Base-by-base conservation (phyloP, 2,888 invertebrate genomes). In the Melanostoma mellinum region DNA sequence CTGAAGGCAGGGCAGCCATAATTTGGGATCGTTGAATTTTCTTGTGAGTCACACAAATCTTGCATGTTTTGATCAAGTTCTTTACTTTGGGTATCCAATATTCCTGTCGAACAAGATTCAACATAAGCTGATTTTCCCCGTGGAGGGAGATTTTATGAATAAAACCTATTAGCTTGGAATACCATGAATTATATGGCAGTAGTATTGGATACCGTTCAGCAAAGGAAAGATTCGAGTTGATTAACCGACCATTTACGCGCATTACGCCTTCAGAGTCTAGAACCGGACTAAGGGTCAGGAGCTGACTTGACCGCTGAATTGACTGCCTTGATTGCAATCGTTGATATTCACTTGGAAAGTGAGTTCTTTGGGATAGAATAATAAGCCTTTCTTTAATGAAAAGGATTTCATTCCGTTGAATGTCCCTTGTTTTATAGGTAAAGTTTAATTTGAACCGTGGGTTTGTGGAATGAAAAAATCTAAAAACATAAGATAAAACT, bases 1-100 rank as follows among this genome's bases (percentile, higher is more conserved):
- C 85, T 10, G 67, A 50, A 3, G 79, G 74, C 6, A 85, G 61
- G 0, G 67, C 68, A 5, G 67, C 77, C 80, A 80, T 84, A 4
- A 84, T 53, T 56, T 78, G 78, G 0, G 63, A 33, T 74, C 20
- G 20, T 20, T 20, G 20, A 20, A 20, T 20, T 20, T 20, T 20
- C 20, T 20, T 20, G 20, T 20, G n/a, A n/a, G n/a, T n/a, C n/a
- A n/a, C 42, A 40, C 84, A 84, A 3, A 32, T 30, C 9, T 61
- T 48, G 36, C 80, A 3, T 65, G 50, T 6, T 48, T 75, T 52
- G 1, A 85, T 38, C 4, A 55, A 35, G 0, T 46, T 68, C 52
- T 60, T 68, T 6, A 85, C 35, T 6, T 55, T 35, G 0, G 67
- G 40, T 1, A 80, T 46, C n/a, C 56, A 85, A 40, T 74, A 81